Base-by-base conservation (phyloP, 2,113 vertebrate genomes). In the Trichechus manatus region DNA sequence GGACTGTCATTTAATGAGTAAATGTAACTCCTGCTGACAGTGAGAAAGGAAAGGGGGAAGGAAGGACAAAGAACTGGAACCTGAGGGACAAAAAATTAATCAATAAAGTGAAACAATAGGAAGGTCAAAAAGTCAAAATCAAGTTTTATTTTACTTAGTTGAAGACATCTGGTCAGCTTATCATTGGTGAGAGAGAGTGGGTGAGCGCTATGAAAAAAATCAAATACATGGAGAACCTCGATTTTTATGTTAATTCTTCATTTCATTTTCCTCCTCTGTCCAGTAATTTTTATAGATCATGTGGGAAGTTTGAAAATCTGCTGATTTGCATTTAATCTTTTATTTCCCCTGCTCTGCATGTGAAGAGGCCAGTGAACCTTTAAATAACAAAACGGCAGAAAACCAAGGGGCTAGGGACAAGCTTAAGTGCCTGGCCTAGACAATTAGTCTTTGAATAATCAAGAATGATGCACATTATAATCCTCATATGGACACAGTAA, bases 321-420 rank as follows among this genome's bases (percentile, higher is more conserved):
- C 81, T 84, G 80, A 70, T 80, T 66, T 84, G 70, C 56, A 19
- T 91, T 94, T 61, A 47, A 72, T 44, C n/a, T 85, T 95, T 86
- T 42, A 20, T 96, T 93, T 97, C 56, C 13, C 84, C 50, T 77
- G 70, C 56, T 85, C 31, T 75, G 47, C n/a, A 36, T 89, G 74
- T 93, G 93, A 87, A 97, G 91, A 86, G 79, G 63, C 90, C 91
- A 92, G 70, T 80, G 84, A 96, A 95, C 88, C 96, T 97, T 93
- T 93, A 95, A 97, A 92, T 95, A 96, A 90, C 93, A 80, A 92
- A 95, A 94, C 78, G 83, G 79, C 79, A 93, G 74, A 53, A 93
- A 86, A 96, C 74, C 83, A 72, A 96, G 44, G 85, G 68, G 75
- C 47, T 33, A 96, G 61, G 53, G 87, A 83, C 95, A 93, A 72